These are phyloP conservation scores for Manacus vitellinus DNA, from an alignment of 2,113 vertebrate species.

Conservation along the genomic window DNA sequence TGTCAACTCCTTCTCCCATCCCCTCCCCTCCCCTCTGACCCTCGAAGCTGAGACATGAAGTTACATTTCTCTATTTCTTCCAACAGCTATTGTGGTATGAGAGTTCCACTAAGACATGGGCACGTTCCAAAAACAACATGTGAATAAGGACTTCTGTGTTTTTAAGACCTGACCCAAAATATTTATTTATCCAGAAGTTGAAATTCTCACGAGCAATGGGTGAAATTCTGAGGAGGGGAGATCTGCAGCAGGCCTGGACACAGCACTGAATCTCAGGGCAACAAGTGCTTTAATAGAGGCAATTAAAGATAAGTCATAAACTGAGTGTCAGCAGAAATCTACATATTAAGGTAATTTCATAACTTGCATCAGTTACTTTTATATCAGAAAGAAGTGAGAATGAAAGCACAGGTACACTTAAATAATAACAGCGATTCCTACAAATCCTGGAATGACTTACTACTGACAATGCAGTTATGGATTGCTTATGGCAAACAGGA, in stretches of 20 bases:
- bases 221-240: slow-evolving; percentile 68
- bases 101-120: slow-evolving; percentile 69
- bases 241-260: slow-evolving; percentile 50
- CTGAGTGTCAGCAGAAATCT: slow-evolving; percentile 19
- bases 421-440: neutral
- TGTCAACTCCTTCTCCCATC: neutral
- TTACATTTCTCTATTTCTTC: slow-evolving; percentile 52
- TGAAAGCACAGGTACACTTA: neutral
- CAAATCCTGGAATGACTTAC: slow-evolving; percentile 23
- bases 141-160: slow-evolving; percentile 72
- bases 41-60: slow-evolving; percentile 21
- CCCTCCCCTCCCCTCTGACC: slow-evolving; percentile 20
- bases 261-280: slow-evolving; percentile 20
- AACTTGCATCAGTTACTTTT: neutral
- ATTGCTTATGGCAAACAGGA: slow-evolving; percentile 32
- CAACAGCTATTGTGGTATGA: slow-evolving; percentile 66
- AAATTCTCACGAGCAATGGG: slow-evolving; percentile 80
- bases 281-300: neutral
- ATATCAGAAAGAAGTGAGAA: neutral
- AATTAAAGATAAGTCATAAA: slow-evolving; percentile 21
- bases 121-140: slow-evolving; percentile 72
- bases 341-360: slow-evolving; percentile 6
- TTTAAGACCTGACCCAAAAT: slow-evolving; percentile 78
- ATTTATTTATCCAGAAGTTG: slow-evolving; percentile 77
- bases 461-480: neutral